Evolutionary conservation across 2,888 invertebrate species (phyloP), one percentile per base, ranked within the genome.

Genomic region (Scaptomyza caliginosa): DNA sequence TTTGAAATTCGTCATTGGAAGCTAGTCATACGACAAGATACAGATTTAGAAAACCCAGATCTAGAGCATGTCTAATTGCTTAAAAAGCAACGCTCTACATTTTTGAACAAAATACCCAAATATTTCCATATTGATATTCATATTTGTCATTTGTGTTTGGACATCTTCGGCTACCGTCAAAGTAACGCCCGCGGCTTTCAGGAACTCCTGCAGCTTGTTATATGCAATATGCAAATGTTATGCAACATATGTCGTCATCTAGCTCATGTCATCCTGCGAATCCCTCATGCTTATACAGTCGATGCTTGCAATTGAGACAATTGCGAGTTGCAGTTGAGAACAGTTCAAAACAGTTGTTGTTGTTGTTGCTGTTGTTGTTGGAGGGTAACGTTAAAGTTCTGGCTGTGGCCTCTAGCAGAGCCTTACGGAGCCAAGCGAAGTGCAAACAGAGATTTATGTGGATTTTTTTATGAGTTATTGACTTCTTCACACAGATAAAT

Each of bases 401-500:
- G 11, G 8, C 34, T 34, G 34, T 16, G 43, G 58, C 39, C 66
- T 38, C 57, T 71, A 7, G 70, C 65, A 52, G 40, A 21, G 60
- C 56, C 45, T 42, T 30, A 28, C 50, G 26, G 34, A 34, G 46
- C 10, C 16, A 28, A 28, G 43, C 17, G 26, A 2, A 32, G 34
- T 3, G 24, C 42, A 42, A 50, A 63, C 65, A 46, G 40, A 86
- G 88, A 88, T 89, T 89, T 89, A 89, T 87, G 87, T 82, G 63
- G 65, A 67, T 67, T 77, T 86, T 79, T 86, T 83, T 86, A 79
- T 88, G 86, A 87, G 75, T 85, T 89, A 89, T 88, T 89, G 88
- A 88, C 86, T 89, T 68, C 77, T 85, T 81, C 72, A 76, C 80
- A 74, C 66, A 81, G 77, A 89, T 89, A 89, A 89, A 89, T 89